These are phyloP conservation scores for Nipponacmea schrenckii DNA, from an alignment of 2,888 invertebrate genomes.

Conservation along the genomic window DNA sequence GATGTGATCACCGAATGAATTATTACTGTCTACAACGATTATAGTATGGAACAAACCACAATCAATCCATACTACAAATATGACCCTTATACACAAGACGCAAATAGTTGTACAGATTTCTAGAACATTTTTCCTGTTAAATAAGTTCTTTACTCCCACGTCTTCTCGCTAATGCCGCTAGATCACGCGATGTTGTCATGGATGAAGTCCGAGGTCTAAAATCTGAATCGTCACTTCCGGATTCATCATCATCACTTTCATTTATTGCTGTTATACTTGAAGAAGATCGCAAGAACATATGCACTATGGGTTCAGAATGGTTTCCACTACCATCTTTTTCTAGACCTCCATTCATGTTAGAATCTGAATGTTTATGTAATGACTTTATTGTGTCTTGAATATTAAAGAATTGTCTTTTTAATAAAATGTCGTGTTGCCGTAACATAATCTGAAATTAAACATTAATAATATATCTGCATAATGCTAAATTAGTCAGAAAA, in stretches of 20 bases:
- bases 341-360: background rate
- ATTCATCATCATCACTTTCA: constrained; percentile 30
- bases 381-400: constrained; percentile 53
- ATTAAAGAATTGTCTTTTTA: constrained; percentile 55
- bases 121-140: constrained; percentile 15
- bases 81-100: too few relatives aligned
- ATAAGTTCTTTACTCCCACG: constrained; percentile 56
- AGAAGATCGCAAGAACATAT: constrained; percentile 44
- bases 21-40: too few relatives aligned
- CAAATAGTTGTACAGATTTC: too few relatives aligned
- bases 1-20: too few relatives aligned
- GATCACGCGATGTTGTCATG: constrained; percentile 56
- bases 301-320: constrained; percentile 8
- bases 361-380: constrained; percentile 30
- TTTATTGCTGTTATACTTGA: constrained; percentile 45
- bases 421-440: constrained; percentile 55
- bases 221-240: constrained; percentile 12
- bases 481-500: too few relatives aligned
- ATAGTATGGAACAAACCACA: too few relatives aligned
- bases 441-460: constrained; percentile 46
- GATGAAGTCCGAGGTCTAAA: constrained; percentile 53
- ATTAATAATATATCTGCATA: too few relatives aligned
- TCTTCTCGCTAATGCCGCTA: constrained; percentile 54
- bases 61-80: too few relatives aligned
- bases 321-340: background rate